Evolutionary conservation across 2,888 invertebrate genomes (phyloP).

Genomic region (Listrodromus nycthemerus): DNA sequence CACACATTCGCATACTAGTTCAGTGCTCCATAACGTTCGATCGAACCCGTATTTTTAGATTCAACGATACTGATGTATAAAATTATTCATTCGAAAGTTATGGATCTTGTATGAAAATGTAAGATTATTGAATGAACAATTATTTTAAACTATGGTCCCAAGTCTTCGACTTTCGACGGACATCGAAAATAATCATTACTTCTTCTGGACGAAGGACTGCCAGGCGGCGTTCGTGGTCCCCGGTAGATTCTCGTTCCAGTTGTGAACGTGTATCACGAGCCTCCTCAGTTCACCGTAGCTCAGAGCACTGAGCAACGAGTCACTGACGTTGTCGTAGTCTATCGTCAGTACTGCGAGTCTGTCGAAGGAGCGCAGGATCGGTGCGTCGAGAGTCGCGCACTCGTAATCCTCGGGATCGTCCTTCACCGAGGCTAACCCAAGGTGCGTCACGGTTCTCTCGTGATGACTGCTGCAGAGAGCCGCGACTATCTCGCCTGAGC

Average conservation of each 20-base stretch:
- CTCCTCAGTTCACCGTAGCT: conserved; percentile 85
- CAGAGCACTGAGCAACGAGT: conserved; percentile 85
- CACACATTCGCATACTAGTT: too few relatives aligned
- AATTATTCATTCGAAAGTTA: too few relatives aligned
- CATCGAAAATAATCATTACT: conserved; percentile 75
- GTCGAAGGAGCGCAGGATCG: conserved; percentile 86
- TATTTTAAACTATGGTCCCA: too few relatives aligned
- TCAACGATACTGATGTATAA: too few relatives aligned
- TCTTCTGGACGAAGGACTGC: conserved; percentile 86
- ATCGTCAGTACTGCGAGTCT: conserved; percentile 84
- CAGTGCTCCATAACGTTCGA: too few relatives aligned
- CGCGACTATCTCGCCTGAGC: conserved; percentile 83
- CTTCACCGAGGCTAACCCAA: conserved; percentile 90
- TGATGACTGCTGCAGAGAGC: conserved; percentile 84
- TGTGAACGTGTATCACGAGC: conserved; percentile 90
- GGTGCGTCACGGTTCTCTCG: conserved; percentile 86
- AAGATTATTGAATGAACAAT: too few relatives aligned
- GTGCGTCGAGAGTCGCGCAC: conserved; percentile 86
- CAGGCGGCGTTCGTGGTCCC: conserved; percentile 89
- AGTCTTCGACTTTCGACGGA: background rate
- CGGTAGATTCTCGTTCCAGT: conserved; percentile 87
- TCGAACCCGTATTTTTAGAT: too few relatives aligned
- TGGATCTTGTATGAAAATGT: too few relatives aligned
- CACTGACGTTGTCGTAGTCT: conserved; percentile 86
- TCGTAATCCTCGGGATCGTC: conserved; percentile 90